Percentiles rank a stretch among this genome's conserved stretches.
Conservation (phyloP, 2,888 invertebrate genomes). For the Mycalesis mineus region DNA sequence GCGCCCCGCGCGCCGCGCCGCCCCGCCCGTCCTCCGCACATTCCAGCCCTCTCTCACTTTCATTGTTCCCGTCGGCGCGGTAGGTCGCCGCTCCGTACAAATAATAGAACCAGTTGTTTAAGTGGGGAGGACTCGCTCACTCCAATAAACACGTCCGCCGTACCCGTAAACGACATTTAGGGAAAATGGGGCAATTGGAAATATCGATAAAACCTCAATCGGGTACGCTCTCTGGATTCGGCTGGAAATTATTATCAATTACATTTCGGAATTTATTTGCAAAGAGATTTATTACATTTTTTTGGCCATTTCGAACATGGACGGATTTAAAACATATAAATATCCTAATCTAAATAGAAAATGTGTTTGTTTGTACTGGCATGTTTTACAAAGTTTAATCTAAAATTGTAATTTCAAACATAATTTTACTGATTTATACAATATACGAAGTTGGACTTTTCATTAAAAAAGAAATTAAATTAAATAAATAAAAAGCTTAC, state of each 20-base stretch:
- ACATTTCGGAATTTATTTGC: slow-evolving; percentile 25
- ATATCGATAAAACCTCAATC: slow-evolving; percentile 33
- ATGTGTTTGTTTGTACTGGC: too few species aligned
- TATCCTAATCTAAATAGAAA: too few species aligned
- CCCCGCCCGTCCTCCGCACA: slow-evolving; percentile 50
- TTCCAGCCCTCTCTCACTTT: slow-evolving; percentile 77
- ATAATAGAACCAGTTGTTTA: slow-evolving; percentile 66
- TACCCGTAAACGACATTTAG: slow-evolving; percentile 63
- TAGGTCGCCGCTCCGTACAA: slow-evolving; percentile 69
- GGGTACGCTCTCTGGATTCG: slow-evolving; percentile 26
- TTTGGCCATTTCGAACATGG: too few species aligned
- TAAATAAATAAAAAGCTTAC: too few species aligned
- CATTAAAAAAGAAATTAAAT: too few species aligned
- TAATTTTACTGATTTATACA: too few species aligned
- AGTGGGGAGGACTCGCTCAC: slow-evolving; percentile 54
- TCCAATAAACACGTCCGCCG: slow-evolving; percentile 64
- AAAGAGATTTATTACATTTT: slow-evolving; percentile 7
- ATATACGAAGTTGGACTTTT: too few species aligned
- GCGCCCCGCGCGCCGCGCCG: slow-evolving; percentile 42
- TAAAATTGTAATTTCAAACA: too few species aligned
- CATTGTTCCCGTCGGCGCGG: slow-evolving; percentile 75
- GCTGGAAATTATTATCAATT: slow-evolving; percentile 27
- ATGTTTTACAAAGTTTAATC: too few species aligned
- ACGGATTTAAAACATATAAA: too few species aligned
- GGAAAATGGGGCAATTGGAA: slow-evolving; percentile 40